Conservation (phyloP, 2,888 invertebrate genomes). For the Scaptomyza parva region DNA sequence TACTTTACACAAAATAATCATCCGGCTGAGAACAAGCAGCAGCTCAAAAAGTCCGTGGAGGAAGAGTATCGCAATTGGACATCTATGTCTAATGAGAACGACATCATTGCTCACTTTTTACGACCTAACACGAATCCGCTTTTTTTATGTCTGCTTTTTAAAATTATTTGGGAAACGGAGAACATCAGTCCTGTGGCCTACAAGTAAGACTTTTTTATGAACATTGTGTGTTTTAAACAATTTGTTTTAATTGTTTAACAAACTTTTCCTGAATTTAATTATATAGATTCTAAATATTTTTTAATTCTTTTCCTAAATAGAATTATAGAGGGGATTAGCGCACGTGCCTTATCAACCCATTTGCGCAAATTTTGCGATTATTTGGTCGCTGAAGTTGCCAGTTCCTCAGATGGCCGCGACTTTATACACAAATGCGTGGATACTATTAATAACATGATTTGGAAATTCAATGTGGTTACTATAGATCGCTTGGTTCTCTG, state of each 20-base stretch:
- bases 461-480: slow-evolving; percentile 98
- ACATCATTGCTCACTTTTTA: slow-evolving; percentile 97
- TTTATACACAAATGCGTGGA: slow-evolving; percentile 97
- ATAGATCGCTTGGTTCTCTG: slow-evolving; percentile 97
- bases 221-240: not conserved
- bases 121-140: slow-evolving; percentile 96
- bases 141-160: slow-evolving; percentile 97
- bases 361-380: slow-evolving; percentile 97
- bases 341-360: slow-evolving; percentile 95
- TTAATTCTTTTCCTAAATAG: slow-evolving; percentile 85
- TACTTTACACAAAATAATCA: slow-evolving; percentile 95
- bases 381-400: slow-evolving; percentile 95
- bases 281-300: slow-evolving; percentile 87
- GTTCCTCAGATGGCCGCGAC: slow-evolving; percentile 93
- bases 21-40: slow-evolving; percentile 95
- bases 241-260: slow-evolving; percentile 33
- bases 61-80: slow-evolving; percentile 98
- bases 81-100: slow-evolving; percentile 98
- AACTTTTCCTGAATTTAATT: slow-evolving; percentile 87
- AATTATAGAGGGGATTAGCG: slow-evolving; percentile 96
- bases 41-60: slow-evolving; percentile 95
- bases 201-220: slow-evolving; percentile 87
- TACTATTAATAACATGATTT: slow-evolving; percentile 97
- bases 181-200: slow-evolving; percentile 97
- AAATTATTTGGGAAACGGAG: slow-evolving; percentile 97